Percentiles rank a stretch among this genome's conserved stretches.
phyloP scores from a whole-genome alignment of 2,113 vertebrate genomes.

The Lophius piscatorius region DNA sequence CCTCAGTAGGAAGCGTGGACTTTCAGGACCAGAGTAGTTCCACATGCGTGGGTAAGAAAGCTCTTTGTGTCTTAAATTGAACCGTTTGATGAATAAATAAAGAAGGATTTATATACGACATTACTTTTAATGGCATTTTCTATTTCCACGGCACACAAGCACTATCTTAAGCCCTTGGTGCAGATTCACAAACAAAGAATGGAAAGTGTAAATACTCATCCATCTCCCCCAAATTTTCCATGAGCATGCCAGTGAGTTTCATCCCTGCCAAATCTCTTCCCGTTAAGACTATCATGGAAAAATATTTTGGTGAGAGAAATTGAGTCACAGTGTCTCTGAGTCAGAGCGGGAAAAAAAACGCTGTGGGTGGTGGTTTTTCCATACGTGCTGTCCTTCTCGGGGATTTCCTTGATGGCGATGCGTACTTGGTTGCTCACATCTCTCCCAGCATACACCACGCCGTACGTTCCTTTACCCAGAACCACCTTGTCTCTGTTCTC shows the following conservation, averaged over 20 bases:
- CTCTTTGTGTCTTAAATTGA: background rate
- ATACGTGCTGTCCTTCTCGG: constrained; percentile 90
- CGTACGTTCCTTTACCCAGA: constrained; percentile 90
- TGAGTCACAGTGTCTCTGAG: background rate
- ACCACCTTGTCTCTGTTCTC: constrained; percentile 84
- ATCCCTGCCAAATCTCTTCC: constrained; percentile 29
- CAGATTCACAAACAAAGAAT: constrained; percentile 1
- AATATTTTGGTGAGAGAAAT: constrained; percentile 18
- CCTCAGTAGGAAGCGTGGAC: no score
- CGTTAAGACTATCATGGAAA: background rate
- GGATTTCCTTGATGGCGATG: constrained; percentile 96
- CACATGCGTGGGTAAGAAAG: background rate
- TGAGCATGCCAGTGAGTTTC: background rate
- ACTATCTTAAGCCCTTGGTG: background rate
- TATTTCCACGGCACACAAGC: background rate
- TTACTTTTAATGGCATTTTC: background rate
- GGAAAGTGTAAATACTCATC: constrained; percentile 35
- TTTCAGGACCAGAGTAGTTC: no score
- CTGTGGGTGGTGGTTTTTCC: constrained; percentile 5
- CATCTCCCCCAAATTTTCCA: background rate
- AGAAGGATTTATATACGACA: background rate
- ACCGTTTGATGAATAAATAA: background rate
- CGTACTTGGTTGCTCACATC: constrained; percentile 89
- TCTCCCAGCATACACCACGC: constrained; percentile 90
- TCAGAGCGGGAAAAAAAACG: background rate